Evolutionary conservation across 2,797 vertebrate species (phyloP).

Genomic region (Benthosema pterotum): DNA sequence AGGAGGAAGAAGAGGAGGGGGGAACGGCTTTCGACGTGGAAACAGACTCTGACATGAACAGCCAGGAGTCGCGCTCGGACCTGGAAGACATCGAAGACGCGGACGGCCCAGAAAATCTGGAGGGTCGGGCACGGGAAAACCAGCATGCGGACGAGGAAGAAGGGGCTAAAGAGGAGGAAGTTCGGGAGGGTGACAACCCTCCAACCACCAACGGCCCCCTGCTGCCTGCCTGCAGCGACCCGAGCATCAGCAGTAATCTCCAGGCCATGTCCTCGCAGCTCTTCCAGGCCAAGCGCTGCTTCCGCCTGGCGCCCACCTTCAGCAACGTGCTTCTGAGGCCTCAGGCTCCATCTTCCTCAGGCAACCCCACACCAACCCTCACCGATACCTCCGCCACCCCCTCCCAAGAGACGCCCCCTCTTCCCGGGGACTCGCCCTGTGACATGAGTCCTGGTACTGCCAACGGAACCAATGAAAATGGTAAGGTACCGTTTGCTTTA

Average conservation of each 20-base stretch:
- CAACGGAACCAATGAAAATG: slow-evolving; percentile 81
- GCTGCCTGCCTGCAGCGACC: slow-evolving; percentile 67
- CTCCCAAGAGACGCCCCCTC: slow-evolving; percentile 61
- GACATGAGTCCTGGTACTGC: slow-evolving; percentile 59
- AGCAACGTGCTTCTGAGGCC: slow-evolving; percentile 91
- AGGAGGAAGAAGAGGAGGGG: slow-evolving; percentile 83
- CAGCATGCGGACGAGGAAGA: slow-evolving; percentile 49
- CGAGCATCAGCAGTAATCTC: slow-evolving; percentile 95
- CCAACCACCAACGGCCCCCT: slow-evolving; percentile 83
- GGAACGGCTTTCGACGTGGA: slow-evolving; percentile 94
- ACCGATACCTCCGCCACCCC: slow-evolving; percentile 53
- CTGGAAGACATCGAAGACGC: slow-evolving; percentile 94
- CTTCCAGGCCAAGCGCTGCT: slow-evolving; percentile 96
- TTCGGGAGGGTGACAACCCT: slow-evolving; percentile 54
- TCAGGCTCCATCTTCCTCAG: slow-evolving; percentile 35
- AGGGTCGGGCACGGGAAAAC: slow-evolving; percentile 47
- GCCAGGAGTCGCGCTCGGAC: slow-evolving; percentile 96
- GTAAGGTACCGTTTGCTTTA: slow-evolving; percentile 41
- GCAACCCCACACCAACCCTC: slow-evolving; percentile 31
- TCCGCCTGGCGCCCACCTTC: slow-evolving; percentile 95
- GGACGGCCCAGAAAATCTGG: slow-evolving; percentile 51
- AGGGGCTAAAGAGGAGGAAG: slow-evolving; percentile 52
- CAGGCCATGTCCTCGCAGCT: slow-evolving; percentile 98
- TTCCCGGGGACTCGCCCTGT: slow-evolving; percentile 60
- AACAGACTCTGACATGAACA: slow-evolving; percentile 98